Percentiles rank a stretch among this genome's conserved stretches.
Evolutionary conservation across 2,113 vertebrate species (phyloP).

Genomic region (Amphiprion ocellaris): DNA sequence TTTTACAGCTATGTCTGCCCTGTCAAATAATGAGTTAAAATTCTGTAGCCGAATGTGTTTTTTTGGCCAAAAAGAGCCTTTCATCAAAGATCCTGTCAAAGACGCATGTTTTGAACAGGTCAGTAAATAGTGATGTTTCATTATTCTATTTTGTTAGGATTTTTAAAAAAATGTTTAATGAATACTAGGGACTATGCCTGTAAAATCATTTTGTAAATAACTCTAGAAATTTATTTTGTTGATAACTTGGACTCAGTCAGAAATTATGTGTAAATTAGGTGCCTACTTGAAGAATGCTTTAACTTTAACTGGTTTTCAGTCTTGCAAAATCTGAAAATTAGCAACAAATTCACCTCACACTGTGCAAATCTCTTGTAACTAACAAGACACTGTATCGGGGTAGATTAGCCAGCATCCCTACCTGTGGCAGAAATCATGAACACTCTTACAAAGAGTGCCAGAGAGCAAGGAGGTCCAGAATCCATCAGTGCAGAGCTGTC

Average conservation of each 20-base stretch:
- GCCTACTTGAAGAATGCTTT: no score
- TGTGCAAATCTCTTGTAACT: background rate
- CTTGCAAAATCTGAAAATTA: background rate
- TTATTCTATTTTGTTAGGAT: no score
- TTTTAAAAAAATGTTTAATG: no score
- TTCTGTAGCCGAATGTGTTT: background rate
- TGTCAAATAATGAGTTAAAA: background rate
- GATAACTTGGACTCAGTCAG: no score
- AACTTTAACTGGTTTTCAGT: background rate
- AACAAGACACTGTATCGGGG: background rate
- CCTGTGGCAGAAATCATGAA: constrained; percentile 68
- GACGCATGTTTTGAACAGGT: no score
- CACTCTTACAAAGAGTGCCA: constrained; percentile 54
- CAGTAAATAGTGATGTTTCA: no score
- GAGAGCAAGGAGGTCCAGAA: constrained; percentile 36
- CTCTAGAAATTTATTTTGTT: no score
- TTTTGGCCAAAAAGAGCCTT: background rate
- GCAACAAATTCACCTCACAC: background rate
- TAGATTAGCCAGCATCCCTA: constrained; percentile 37
- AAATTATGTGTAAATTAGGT: no score
- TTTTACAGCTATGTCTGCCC: background rate
- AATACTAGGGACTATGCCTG: no score
- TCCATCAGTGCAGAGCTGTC: constrained; percentile 61
- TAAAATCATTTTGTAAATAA: no score
- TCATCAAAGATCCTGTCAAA: background rate